These are phyloP conservation scores for Anorthoa munda DNA, from an alignment of 2,888 invertebrate species.

Conservation along the genomic window DNA sequence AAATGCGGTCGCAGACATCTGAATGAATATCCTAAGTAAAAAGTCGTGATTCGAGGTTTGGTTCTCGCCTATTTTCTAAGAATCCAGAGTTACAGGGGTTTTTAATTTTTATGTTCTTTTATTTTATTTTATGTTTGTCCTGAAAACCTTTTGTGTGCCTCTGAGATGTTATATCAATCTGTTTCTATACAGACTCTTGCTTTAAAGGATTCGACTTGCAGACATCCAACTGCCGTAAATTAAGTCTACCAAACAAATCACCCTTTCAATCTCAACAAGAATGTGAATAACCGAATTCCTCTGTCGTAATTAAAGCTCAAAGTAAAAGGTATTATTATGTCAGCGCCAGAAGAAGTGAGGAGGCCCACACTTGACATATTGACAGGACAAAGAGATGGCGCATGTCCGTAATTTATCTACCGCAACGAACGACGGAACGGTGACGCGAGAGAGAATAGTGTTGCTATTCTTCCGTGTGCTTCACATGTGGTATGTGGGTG, in stretches of 20 bases:
- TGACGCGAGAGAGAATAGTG: conserved; percentile 72
- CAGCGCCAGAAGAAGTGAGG: conserved; percentile 79
- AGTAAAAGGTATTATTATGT: conserved; percentile 79
- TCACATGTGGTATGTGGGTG: conserved; percentile 56
- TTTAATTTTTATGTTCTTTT: no score
- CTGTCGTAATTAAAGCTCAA: conserved; percentile 60
- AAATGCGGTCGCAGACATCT: no score
- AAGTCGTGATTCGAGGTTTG: no score
- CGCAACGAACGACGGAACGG: conserved; percentile 68
- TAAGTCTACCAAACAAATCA: conserved; percentile 39
- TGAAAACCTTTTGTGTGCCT: no score
- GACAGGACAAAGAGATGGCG: conserved; percentile 88
- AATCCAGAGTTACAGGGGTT: no score
- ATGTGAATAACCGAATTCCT: conserved; percentile 57
- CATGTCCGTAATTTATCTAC: conserved; percentile 84
- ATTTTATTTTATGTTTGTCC: no score
- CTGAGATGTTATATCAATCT: no score
- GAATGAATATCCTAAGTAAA: no score
- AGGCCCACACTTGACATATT: conserved; percentile 85
- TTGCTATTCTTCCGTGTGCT: conserved; percentile 74
- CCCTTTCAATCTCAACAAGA: conserved; percentile 41
- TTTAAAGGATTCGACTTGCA: background rate
- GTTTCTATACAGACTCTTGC: background rate
- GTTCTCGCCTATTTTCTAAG: no score
- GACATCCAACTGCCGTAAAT: no score